phyloP scores from a whole-genome alignment of 1,140 invertebrate species.

The Liolophura sinensis region DNA sequence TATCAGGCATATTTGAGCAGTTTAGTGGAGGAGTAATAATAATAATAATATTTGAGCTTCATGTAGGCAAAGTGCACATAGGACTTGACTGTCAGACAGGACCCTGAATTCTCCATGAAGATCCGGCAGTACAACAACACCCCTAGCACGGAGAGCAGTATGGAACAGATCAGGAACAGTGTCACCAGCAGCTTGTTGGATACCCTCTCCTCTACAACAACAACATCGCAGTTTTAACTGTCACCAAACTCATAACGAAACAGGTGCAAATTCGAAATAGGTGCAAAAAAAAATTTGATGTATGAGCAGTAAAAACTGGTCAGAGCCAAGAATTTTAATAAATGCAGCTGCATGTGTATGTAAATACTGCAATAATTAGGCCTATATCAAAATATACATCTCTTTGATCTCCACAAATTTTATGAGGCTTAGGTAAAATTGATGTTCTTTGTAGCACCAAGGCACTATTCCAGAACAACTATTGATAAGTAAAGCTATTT shows the following conservation, averaged over 20 bases:
- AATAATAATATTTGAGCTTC: constrained; percentile 34
- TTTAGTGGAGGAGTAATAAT: constrained; percentile 28
- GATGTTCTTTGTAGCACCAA: too few relatives aligned
- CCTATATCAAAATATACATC: too few relatives aligned
- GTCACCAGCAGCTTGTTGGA: constrained; percentile 32
- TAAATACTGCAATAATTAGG: too few relatives aligned
- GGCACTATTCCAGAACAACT: too few relatives aligned
- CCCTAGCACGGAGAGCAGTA: constrained; percentile 33
- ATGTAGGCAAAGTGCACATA: constrained; percentile 23
- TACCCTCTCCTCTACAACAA: constrained; percentile 36
- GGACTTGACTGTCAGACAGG: constrained; percentile 23
- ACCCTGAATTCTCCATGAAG: constrained; percentile 5
- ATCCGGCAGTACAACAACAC: constrained; percentile 38
- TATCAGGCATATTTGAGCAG: constrained; percentile 7
- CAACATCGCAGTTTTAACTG: constrained; percentile 3
- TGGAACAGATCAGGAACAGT: constrained; percentile 29
- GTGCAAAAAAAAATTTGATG: constrained; percentile 11
- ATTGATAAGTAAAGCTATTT: too few relatives aligned
- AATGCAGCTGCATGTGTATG: constrained; percentile 19
- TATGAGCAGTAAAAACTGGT: constrained; percentile 28
- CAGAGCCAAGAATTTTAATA: constrained; percentile 41
- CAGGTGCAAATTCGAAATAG: neutral
- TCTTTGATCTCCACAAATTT: too few relatives aligned
- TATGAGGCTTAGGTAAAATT: too few relatives aligned
- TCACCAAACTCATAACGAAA: neutral